Base-by-base conservation (phyloP, 2,888 invertebrate genomes). In the Maniola hyperantus region DNA sequence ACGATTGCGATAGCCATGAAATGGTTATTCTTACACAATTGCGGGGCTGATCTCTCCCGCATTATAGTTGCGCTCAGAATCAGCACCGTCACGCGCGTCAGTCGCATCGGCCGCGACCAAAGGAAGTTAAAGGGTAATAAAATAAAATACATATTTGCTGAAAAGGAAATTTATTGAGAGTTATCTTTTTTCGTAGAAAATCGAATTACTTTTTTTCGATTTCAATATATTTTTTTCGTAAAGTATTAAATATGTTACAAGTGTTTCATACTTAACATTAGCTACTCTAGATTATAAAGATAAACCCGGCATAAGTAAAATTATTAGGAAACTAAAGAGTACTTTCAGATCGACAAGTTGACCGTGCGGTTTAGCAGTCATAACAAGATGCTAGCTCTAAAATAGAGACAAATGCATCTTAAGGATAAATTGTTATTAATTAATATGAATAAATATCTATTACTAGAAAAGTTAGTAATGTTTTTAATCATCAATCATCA, bases 191-290 rank as follows among this genome's bases (percentile, higher is more conserved):
- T 51, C 11, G 10, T 11, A 13, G 26, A 26, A 48, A 51, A 51
- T 26, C 26, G 50, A 50, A 4, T n/a, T 57, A 54, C 64, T 59
- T 60, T 66, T 67, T 72, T 62, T 71, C 66, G 73, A 71, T 71
- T 39, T 57, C 6, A 10, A 20, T 13, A 20, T 72, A 74, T 64
- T 75, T 71, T 68, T 69, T 71, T 64, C 57, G 60, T 67, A 71
- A 57, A 60, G 66, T 68, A 26, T 26, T 26, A 26, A 34, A 63
- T 72, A 63, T 72, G 75, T 75, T 73, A 63, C 18, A 63, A 54
- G 33, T n/a, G 20, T 60, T 33, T 53, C n/a, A 53, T 53, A n/a
- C 20, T 42, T 58, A 42, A 58, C 54, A 54, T 26, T 26, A 26
- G 26, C 34, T 54, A 57, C 57, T 20, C 6, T 42, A 59, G 15